Evolutionary conservation across 1,140 invertebrate species (phyloP).

Genomic region (Cotesia vestalis): DNA sequence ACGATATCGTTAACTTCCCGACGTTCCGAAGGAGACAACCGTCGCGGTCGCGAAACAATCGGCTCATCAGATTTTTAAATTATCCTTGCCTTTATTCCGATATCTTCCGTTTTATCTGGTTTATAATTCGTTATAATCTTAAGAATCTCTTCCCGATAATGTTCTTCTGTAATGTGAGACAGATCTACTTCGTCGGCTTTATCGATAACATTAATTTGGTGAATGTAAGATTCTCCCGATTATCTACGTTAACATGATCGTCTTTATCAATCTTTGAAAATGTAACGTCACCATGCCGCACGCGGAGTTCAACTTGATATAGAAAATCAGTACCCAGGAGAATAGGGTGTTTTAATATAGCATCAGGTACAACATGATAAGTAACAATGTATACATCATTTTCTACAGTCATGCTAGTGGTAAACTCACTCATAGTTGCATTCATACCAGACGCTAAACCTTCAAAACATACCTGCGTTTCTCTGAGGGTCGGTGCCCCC

Average conservation of each 20-base stretch:
- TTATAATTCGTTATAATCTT: no score
- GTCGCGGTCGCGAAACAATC: slow-evolving; percentile 37
- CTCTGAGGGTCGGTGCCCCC: background rate
- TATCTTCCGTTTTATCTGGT: no score
- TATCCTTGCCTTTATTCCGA: slow-evolving; percentile 34
- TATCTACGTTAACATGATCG: background rate
- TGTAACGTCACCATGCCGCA: no score
- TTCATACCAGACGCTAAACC: background rate
- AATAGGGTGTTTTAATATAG: background rate
- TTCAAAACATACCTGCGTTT: background rate
- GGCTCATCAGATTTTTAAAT: slow-evolving; percentile 34
- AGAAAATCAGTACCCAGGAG: background rate
- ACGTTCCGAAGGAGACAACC: slow-evolving; percentile 39
- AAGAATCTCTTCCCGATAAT: no score
- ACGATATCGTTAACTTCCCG: slow-evolving; percentile 26
- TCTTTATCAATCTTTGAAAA: background rate
- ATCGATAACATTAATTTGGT: no score
- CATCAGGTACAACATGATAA: background rate
- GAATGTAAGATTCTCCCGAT: no score
- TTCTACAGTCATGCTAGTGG: background rate
- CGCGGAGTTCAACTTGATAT: background rate
- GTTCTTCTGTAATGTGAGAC: no score
- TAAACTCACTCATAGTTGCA: background rate
- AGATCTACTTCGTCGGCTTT: no score
- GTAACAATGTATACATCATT: background rate